phyloP scores from a whole-genome alignment of 2,888 invertebrate genomes.

The Halictus quadricinctus region DNA sequence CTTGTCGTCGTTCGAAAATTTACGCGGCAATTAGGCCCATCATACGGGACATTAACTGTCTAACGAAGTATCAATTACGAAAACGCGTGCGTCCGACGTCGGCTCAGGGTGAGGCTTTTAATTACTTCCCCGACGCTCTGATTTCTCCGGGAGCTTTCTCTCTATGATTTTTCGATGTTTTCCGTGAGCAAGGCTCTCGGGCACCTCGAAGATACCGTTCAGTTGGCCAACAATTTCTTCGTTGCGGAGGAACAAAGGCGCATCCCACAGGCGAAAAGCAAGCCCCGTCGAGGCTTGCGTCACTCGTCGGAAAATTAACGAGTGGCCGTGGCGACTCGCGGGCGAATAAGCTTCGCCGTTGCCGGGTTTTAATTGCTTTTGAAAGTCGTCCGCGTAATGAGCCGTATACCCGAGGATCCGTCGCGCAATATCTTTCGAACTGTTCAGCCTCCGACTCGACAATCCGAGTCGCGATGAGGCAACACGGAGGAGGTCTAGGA shows the following conservation, averaged over 20 bases:
- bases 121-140: constrained; percentile 17
- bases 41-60: background rate
- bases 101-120: constrained; percentile 12
- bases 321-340: constrained; percentile 18
- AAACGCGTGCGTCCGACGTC: background rate
- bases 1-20: constrained; percentile 1
- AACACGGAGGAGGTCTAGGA: constrained; percentile 65
- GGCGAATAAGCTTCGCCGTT: constrained; percentile 27
- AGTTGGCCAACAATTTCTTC: background rate
- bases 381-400: constrained; percentile 67
- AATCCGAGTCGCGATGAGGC: constrained; percentile 59
- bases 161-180: background rate
- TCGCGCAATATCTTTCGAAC: constrained; percentile 63
- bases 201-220: background rate
- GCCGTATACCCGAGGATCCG: constrained; percentile 47
- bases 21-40: background rate
- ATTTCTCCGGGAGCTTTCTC: constrained; percentile 36
- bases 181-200: background rate
- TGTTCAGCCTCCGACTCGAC: constrained; percentile 48
- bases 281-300: background rate
- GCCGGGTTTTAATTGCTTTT: constrained; percentile 66
- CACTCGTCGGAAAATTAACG: constrained; percentile 28
- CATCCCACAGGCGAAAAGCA: constrained; percentile 1
- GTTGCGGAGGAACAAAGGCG: background rate
- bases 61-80: constrained; percentile 7